Percentiles rank a stretch among this genome's conserved stretches.
These are phyloP conservation scores for Platysteira castanea DNA, from an alignment of 2,113 vertebrate species.

Conservation along the genomic window DNA sequence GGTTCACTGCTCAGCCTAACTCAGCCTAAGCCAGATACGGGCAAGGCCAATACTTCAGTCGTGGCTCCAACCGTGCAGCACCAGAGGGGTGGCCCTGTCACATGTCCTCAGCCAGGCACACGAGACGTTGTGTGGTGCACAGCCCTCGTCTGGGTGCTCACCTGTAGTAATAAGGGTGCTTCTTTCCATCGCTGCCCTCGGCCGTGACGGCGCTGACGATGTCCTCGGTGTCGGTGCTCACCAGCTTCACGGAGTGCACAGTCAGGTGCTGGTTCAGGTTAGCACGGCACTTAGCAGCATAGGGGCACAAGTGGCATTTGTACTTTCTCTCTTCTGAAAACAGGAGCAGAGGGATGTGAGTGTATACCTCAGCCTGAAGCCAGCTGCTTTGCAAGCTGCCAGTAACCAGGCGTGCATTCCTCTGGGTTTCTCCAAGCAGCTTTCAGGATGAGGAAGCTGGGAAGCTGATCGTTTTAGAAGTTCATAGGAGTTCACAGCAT, in stretches of 20 bases:
- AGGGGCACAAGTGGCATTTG: slow-evolving; percentile 99
- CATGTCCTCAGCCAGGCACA: neutral
- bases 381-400: neutral
- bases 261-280: slow-evolving; percentile 99
- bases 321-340: slow-evolving; percentile 96
- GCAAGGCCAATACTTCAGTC: neutral
- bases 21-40: neutral
- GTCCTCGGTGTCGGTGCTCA: slow-evolving; percentile 93
- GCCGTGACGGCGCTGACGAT: slow-evolving; percentile 89
- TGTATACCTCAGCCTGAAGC: neutral
- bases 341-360: neutral
- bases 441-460: neutral
- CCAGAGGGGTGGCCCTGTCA: neutral
- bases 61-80: neutral
- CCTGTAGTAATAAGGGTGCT: slow-evolving; percentile 96
- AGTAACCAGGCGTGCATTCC: neutral
- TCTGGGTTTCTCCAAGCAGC: neutral
- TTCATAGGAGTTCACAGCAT: neutral
- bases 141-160: slow-evolving; percentile 44
- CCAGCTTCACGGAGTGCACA: slow-evolving; percentile 97
- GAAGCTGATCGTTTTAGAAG: neutral
- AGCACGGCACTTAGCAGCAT: slow-evolving; percentile 97
- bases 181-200: slow-evolving; percentile 88
- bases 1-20: neutral
- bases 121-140: neutral